Evolutionary conservation across 2,113 vertebrate genomes (phyloP), one percentile per base, ranked within the genome.

Genomic region (Halichoeres trimaculatus): DNA sequence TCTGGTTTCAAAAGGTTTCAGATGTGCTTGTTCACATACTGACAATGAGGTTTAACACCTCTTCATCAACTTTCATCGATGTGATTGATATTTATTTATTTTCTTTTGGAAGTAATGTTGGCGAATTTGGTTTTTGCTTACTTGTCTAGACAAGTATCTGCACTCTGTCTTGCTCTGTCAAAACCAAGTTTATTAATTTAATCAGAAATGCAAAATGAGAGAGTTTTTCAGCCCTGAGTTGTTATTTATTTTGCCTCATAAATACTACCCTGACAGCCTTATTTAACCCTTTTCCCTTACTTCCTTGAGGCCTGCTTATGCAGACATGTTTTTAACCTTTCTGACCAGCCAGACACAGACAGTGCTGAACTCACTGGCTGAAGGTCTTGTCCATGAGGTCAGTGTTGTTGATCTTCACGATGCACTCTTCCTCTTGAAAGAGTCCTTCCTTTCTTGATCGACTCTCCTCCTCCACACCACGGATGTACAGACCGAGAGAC

Each of bases 331-430:
- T 40, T 24, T 34, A 1, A 47, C 11, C 45, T 35, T 19, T 2
- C 3, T 1, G 50, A 43, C 10, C 7, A 6, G 24, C 57, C 55
- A 53, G 55, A 51, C 22, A 60, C 45, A 51, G 16, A 19, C 14
- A 22, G 17, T 12, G 22, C 23, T 24, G 26, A 48, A 94, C 98
- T 97, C 90, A 98, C 97, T 97, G 96, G 90, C 94, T 93, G 88
- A 99, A 99, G n/a, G 96, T 95, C 94, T 96, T 97, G 92, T 98
- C 97, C 87, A 93, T 88, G 59, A 99, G 96, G 77, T 97, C 94
- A 13, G 93, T 92, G 9, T 91, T 93, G 90, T 98, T 99, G 90
- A 99, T 99, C 92, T 91, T 96, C 57, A 98, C 94, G 60, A 98
- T 98, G 85, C 98, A 98, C 75, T 99, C 96, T 4, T 98, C 97